These are phyloP conservation scores for Malacosoma neustria DNA, from an alignment of 2,888 invertebrate species.

Conservation along the genomic window DNA sequence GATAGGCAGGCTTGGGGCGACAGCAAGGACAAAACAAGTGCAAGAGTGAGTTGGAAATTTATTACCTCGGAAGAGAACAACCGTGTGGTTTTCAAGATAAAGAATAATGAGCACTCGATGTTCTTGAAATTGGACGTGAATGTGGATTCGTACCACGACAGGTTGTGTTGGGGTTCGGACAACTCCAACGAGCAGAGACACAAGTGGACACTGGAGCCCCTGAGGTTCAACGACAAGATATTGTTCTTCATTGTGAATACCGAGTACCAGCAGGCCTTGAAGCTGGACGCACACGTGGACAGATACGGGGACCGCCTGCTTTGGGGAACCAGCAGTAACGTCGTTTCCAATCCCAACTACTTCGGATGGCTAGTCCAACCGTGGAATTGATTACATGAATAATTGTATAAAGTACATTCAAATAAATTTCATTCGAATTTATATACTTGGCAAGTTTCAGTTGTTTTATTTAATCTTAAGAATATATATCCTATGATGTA, in stretches of 20 bases:
- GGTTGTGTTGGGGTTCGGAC: conserved; percentile 1
- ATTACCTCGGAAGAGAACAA: conserved; percentile 1
- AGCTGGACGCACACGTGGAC: conserved; percentile 1
- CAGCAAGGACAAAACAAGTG: not conserved
- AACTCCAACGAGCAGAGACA: conserved; percentile 1
- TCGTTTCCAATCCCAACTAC: not conserved
- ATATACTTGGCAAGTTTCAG: too few relatives aligned
- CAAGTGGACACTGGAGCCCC: conserved; percentile 2
- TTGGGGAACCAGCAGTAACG: conserved; percentile 1
- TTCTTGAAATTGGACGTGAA: conserved; percentile 2
- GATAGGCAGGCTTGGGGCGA: conserved; percentile 2
- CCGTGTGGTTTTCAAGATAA: conserved; percentile 1
- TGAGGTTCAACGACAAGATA: not conserved
- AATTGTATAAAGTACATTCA: too few relatives aligned
- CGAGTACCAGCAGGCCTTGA: conserved; percentile 1
- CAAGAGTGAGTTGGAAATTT: conserved; percentile 4
- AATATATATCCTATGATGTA: too few relatives aligned
- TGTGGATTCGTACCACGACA: not conserved
- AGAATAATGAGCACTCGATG: not conserved
- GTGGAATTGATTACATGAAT: too few relatives aligned
- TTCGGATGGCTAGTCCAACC: not conserved
- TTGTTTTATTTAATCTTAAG: too few relatives aligned
- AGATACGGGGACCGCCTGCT: not conserved
- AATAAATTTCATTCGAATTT: too few relatives aligned
- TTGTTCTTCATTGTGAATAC: conserved; percentile 3